Evolutionary conservation across 2,888 invertebrate species (phyloP), one percentile per base, ranked within the genome.

Genomic region (Suillia variegata): DNA sequence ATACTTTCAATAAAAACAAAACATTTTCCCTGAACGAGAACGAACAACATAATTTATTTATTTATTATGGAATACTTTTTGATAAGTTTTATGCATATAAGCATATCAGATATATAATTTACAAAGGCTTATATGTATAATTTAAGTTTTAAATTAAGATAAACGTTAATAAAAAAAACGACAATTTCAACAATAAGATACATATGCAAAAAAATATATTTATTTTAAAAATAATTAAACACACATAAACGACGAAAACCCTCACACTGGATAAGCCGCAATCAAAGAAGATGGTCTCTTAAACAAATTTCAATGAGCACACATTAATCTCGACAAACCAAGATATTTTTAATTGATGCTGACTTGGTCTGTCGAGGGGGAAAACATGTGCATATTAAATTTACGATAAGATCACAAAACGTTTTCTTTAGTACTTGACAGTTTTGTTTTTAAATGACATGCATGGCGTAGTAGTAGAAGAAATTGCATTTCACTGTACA

Each of bases 1-100:
- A 26, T 10, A 26, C 38, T 38, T 38, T 13, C 13, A 38, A 38
- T 12, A 5, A 8, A 59, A 59, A 26, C 13, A 53, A 56, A 59
- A 51, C 26, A 59, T 63, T 54, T 66, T 64, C 60, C 64, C 60
- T 66, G 59, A 65, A 59, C 64, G 71, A 73, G 68, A 70, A 69
- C 69, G 64, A 69, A 70, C 68, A 67, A 64, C 67, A 68, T 66
- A 66, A 24, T 69, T 69, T 67, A 65, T 65, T 67, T 56, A n/a
- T 24, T 17, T 33, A 20, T 55, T 55, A 63, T 70, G 64, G 67
- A 72, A 68, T 71, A 71, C 67, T 70, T 70, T n/a, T 68, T 42
- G 42, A 52, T 26, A 55, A 49, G 48, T 57, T 42, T 54, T 66
- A n/a, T 62, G 67, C 62, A 65, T 56, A 63, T 62, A 67, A 65